These are phyloP conservation scores for Sebastes jordani DNA, from an alignment of 2,797 vertebrate species.

Conservation along the genomic window DNA sequence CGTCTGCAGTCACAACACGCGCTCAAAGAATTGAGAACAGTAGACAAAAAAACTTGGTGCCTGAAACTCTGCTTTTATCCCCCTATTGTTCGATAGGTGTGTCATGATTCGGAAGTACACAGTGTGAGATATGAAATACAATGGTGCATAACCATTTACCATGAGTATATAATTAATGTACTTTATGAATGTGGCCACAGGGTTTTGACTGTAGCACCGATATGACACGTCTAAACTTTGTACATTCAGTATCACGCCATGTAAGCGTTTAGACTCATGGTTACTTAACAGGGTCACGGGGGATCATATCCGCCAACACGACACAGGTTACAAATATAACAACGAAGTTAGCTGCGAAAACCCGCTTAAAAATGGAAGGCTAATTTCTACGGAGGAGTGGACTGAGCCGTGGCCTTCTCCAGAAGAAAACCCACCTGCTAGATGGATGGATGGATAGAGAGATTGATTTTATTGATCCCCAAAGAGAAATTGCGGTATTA, in stretches of 20 bases:
- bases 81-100: not conserved
- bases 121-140: not conserved
- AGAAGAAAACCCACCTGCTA: not conserved
- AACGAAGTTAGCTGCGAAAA: not conserved
- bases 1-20: not conserved
- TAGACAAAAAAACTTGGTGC: no score
- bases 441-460: no score
- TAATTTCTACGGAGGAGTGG: not conserved
- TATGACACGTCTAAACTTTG: no score
- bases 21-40: not conserved
- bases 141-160: not conserved
- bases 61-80: not conserved
- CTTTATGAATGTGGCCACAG: not conserved
- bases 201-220: not conserved
- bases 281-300: no score
- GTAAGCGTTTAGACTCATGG: no score
- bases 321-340: no score
- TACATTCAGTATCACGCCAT: no score
- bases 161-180: not conserved
- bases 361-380: not conserved
- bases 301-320: no score
- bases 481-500: no score
- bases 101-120: not conserved
- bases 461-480: no score
- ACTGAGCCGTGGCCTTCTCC: not conserved